Evolutionary conservation across 2,113 vertebrate species (phyloP).

Genomic region (Phylloscopus trochiloides): DNA sequence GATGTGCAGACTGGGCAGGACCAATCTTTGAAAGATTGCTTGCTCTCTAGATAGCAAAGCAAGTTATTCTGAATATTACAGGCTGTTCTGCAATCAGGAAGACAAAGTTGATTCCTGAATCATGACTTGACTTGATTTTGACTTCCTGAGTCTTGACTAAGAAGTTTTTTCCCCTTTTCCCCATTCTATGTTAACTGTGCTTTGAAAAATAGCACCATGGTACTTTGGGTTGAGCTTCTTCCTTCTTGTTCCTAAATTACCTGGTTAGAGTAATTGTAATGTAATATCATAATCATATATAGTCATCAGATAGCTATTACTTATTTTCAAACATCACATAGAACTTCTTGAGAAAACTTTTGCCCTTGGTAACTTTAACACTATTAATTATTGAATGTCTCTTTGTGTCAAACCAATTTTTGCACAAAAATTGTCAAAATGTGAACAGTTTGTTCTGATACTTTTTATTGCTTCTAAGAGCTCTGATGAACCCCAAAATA

Average conservation of each 20-base stretch:
- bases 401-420: background rate
- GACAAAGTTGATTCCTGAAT: background rate
- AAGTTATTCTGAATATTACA: background rate
- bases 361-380: background rate
- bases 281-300: background rate
- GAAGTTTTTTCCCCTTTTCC: background rate
- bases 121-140: background rate
- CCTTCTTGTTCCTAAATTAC: background rate
- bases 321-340: background rate
- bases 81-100: conserved; percentile 1
- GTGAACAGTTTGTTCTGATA: background rate
- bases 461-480: background rate
- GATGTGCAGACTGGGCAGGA: background rate
- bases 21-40: background rate
- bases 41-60: background rate
- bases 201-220: background rate
- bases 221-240: background rate
- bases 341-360: background rate
- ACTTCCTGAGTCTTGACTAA: background rate
- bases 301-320: background rate
- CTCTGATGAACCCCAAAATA: background rate
- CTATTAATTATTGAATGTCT: background rate
- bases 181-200: background rate
- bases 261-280: background rate
- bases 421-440: background rate